phyloP scores from a whole-genome alignment of 1,140 invertebrate species.

The Cheumatopsyche charites region DNA sequence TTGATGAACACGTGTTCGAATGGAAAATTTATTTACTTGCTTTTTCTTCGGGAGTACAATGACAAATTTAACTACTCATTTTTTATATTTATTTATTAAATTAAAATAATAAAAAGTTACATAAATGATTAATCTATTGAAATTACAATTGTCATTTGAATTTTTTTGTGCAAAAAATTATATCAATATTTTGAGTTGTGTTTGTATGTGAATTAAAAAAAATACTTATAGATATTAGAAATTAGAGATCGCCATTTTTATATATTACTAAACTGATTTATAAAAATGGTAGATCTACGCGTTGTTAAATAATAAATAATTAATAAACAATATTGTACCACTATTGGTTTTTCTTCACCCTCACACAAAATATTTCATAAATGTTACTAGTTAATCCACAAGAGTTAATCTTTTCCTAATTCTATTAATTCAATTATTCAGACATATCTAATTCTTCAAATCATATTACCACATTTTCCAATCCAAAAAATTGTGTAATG shows the following conservation, averaged over 20 bases:
- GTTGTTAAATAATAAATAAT: slow-evolving; percentile 66
- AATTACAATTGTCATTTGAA: background rate
- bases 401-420: no score
- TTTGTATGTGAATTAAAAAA: slow-evolving; percentile 44
- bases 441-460: no score
- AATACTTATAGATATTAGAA: slow-evolving; percentile 52
- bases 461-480: no score
- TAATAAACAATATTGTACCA: slow-evolving; percentile 65
- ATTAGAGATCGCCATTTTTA: slow-evolving; percentile 63
- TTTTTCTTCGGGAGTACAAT: slow-evolving; percentile 44
- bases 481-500: no score
- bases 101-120: slow-evolving; percentile 14
- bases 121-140: slow-evolving; percentile 1
- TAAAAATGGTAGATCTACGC: slow-evolving; percentile 62
- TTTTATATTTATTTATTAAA: slow-evolving; percentile 12
- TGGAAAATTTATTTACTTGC: slow-evolving; percentile 20
- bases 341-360: slow-evolving; percentile 43
- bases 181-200: slow-evolving; percentile 36
- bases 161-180: background rate
- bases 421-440: no score
- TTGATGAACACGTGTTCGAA: slow-evolving; percentile 37
- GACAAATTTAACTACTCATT: slow-evolving; percentile 30
- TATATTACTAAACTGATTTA: slow-evolving; percentile 50
- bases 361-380: no score
- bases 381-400: no score